phyloP scores from a whole-genome alignment of 2,888 invertebrate genomes.

The Macrosiphum euphorbiae region DNA sequence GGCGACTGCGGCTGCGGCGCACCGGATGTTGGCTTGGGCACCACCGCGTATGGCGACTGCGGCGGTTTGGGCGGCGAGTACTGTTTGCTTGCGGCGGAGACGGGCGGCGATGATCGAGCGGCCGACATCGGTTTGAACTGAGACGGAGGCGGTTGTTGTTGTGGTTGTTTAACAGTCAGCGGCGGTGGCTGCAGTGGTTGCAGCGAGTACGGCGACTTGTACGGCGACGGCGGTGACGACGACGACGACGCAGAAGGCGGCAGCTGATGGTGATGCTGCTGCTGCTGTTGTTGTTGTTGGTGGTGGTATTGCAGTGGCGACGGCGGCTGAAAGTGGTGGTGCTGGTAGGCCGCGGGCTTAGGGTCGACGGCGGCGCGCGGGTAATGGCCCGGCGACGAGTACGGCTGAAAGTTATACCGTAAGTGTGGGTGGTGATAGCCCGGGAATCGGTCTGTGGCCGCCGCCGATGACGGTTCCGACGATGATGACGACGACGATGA shows the following conservation, averaged over 20 bases:
- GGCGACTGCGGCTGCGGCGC: slow-evolving; percentile 66
- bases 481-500: slow-evolving; percentile 32
- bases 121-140: slow-evolving; percentile 62
- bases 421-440: slow-evolving; percentile 59
- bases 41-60: slow-evolving; percentile 68
- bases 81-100: not conserved
- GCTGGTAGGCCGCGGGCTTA: slow-evolving; percentile 66
- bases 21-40: slow-evolving; percentile 67
- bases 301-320: slow-evolving; percentile 68
- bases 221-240: slow-evolving; percentile 67
- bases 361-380: slow-evolving; percentile 59
- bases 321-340: slow-evolving; percentile 64
- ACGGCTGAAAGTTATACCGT: slow-evolving; percentile 59
- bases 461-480: slow-evolving; percentile 40
- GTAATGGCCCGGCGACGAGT: slow-evolving; percentile 57
- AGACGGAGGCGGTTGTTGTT: slow-evolving; percentile 67
- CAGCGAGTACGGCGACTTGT: slow-evolving; percentile 69
- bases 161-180: slow-evolving; percentile 28
- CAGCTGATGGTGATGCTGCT: slow-evolving; percentile 27
- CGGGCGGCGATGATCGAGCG: not conserved
- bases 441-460: slow-evolving; percentile 66
- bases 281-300: slow-evolving; percentile 68
- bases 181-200: not conserved
- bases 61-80: slow-evolving; percentile 67
- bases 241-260: slow-evolving; percentile 60